These are phyloP conservation scores for Cryptotis parvus DNA, from an alignment of 2,113 vertebrate species.

Conservation along the genomic window DNA sequence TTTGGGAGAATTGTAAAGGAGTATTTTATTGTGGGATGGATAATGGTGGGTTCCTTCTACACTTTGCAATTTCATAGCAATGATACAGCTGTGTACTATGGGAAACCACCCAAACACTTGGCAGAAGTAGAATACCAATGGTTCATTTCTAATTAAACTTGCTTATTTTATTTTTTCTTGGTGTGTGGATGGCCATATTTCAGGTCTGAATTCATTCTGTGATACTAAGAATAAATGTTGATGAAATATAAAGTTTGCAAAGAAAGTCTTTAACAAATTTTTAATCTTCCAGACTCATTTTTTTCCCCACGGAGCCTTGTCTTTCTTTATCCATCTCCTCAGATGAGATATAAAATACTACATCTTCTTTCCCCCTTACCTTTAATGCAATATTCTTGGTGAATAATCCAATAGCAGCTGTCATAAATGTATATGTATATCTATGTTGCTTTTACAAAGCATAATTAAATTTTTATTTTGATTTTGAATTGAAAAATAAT, in stretches of 20 bases:
- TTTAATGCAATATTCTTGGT: not conserved
- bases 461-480: constrained; percentile 42
- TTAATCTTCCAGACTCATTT: not conserved
- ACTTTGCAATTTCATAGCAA: constrained; percentile 71
- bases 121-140: constrained; percentile 75
- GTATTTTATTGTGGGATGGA: constrained; percentile 46
- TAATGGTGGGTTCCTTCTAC: constrained; percentile 64
- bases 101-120: constrained; percentile 80
- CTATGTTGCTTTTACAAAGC: not conserved
- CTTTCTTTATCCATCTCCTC: not conserved
- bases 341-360: not conserved
- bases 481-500: not conserved
- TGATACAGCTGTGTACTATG: constrained; percentile 76
- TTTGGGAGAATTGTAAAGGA: constrained; percentile 39
- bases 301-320: not conserved
- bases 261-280: constrained; percentile 19
- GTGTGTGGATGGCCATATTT: constrained; percentile 68
- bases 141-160: constrained; percentile 81
- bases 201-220: constrained; percentile 57
- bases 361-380: not conserved
- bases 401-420: not conserved
- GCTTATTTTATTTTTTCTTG: constrained; percentile 70
- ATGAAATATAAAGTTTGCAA: not conserved
- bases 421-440: not conserved
- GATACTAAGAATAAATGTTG: constrained; percentile 28